Percentiles rank a stretch among this genome's conserved stretches.
These are phyloP conservation scores for Coenobita brevimanus DNA, from an alignment of 1,140 invertebrate genomes.

Conservation along the genomic window DNA sequence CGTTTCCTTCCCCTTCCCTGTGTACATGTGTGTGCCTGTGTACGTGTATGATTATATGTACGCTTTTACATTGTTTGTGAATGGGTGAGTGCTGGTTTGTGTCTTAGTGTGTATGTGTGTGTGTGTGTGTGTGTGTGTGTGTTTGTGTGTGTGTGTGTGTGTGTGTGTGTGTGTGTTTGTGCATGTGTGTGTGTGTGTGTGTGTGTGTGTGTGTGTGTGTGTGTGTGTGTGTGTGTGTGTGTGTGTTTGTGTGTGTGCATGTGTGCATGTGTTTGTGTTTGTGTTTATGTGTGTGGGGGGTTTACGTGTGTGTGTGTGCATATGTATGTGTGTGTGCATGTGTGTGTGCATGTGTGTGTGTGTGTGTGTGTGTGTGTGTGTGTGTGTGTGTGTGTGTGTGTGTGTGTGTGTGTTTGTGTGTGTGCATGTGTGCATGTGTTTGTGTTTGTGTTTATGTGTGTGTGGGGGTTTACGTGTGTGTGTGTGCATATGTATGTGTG, in stretches of 20 bases:
- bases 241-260: constrained; percentile 17
- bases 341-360: constrained; percentile 25
- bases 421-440: constrained; percentile 6
- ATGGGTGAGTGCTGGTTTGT: constrained; percentile 26
- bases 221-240: constrained; percentile 18
- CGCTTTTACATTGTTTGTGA: constrained; percentile 23
- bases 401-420: too few species aligned
- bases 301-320: neutral
- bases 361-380: constrained; percentile 39
- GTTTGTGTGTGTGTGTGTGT: too few species aligned
- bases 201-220: constrained; percentile 11
- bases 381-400: constrained; percentile 42
- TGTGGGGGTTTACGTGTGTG: too few species aligned
- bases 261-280: constrained; percentile 13
- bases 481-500: too few species aligned
- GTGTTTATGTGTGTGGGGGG: constrained; percentile 10
- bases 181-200: constrained; percentile 10
- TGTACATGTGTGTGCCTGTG: neutral
- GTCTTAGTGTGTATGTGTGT: too few species aligned
- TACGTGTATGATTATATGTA: constrained; percentile 19
- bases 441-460: constrained; percentile 2
- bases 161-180: too few species aligned
- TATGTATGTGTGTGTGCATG: neutral
- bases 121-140: constrained; percentile 6
- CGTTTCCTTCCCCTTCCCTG: too few species aligned